Evolutionary conservation across 2,113 vertebrate species (phyloP).

Genomic region (Drymodes brunneopygia): DNA sequence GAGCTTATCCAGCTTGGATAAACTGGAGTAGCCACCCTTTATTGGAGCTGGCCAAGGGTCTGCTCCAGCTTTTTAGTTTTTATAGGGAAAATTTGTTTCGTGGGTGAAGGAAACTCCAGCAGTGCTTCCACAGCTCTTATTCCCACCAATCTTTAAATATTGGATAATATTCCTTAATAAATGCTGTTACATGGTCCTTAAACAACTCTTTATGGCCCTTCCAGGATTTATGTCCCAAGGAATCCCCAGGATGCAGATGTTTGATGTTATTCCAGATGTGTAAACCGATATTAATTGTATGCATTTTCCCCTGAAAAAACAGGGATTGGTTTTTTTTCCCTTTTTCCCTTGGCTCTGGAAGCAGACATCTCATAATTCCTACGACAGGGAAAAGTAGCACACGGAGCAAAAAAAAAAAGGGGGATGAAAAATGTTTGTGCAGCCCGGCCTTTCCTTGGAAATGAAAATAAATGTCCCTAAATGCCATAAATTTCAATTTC

Average conservation of each 20-base stretch:
- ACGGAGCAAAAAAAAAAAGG: neutral
- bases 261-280: constrained; percentile 39
- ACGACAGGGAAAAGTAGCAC: constrained; percentile 27
- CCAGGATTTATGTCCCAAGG: constrained; percentile 27
- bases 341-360: constrained; percentile 35
- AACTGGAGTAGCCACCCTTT: neutral
- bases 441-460: constrained; percentile 65
- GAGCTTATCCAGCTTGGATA: neutral
- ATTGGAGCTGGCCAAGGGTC: neutral
- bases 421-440: constrained; percentile 57
- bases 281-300: constrained; percentile 55
- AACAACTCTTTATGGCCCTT: constrained; percentile 30
- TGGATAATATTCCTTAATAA: constrained; percentile 28
- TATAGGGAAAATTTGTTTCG: neutral
- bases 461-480: constrained; percentile 73
- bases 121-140: neutral
- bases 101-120: neutral
- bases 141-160: constrained; percentile 12
- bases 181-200: constrained; percentile 17
- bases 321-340: neutral
- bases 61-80: neutral
- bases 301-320: constrained; percentile 24
- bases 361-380: constrained; percentile 54
- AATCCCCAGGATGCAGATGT: constrained; percentile 17
- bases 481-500: constrained; percentile 70